phyloP scores from a whole-genome alignment of 53 echinoderm and acorn worm genomes.

The Apostichopus leukothele region DNA sequence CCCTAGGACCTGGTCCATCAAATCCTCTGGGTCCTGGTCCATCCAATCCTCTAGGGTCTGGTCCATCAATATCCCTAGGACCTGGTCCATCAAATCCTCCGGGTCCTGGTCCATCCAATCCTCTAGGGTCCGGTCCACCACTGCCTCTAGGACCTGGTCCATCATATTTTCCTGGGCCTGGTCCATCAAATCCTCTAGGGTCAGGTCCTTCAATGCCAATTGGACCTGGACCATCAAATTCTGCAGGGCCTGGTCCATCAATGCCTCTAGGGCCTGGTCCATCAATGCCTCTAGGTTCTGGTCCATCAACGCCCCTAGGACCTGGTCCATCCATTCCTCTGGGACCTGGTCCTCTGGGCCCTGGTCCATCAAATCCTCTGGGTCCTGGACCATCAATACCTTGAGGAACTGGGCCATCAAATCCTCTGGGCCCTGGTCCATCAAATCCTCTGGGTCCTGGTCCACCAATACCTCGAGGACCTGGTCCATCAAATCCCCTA shows the following conservation, averaged over 20 bases:
- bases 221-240: constrained; percentile 31
- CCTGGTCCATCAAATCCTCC: constrained; percentile 44
- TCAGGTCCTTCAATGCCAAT: background rate
- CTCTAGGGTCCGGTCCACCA: background rate
- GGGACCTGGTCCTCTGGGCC: constrained; percentile 41
- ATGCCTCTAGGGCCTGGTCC: constrained; percentile 36
- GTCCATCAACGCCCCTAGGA: constrained; percentile 51
- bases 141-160: constrained; percentile 36
- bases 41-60: constrained; percentile 24
- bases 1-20: constrained; percentile 38
- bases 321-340: constrained; percentile 44
- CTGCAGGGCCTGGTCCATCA: constrained; percentile 50
- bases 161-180: constrained; percentile 40
- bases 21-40: constrained; percentile 51
- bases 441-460: constrained; percentile 23
- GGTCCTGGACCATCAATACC: constrained; percentile 48
- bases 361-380: constrained; percentile 46
- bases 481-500: constrained; percentile 30
- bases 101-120: constrained; percentile 48
- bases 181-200: constrained; percentile 47
- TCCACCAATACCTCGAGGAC: constrained; percentile 40
- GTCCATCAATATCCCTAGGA: constrained; percentile 34
- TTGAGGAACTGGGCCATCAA: constrained; percentile 45
- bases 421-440: constrained; percentile 38
- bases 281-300: background rate